A percentile compares a stretch with the other conserved stretches of the same genome.
phyloP scores from a whole-genome alignment of 2,888 invertebrate species.

The Ochropleura leucogaster region DNA sequence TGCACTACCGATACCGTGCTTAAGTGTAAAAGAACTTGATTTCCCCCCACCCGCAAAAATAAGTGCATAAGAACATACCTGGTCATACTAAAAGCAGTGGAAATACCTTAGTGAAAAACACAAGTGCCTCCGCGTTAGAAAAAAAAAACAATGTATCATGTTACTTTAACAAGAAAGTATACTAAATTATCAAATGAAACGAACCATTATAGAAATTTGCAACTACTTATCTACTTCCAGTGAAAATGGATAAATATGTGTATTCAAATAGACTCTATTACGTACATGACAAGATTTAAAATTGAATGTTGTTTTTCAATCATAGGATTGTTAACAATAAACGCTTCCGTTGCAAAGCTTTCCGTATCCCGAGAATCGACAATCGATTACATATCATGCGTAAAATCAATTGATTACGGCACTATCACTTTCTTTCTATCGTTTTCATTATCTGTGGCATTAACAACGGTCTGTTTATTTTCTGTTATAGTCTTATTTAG shows the following conservation, averaged over 20 bases:
- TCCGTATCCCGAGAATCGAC: conserved; percentile 71
- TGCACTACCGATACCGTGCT: no score
- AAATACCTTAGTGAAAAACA: background rate
- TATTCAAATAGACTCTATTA: conserved; percentile 27
- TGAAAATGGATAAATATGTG: conserved; percentile 23
- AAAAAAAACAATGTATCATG: conserved; percentile 17
- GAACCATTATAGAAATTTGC: conserved; percentile 27
- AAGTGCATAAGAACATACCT: no score
- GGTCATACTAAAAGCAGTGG: no score
- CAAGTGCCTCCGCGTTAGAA: background rate
- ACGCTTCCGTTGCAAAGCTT: conserved; percentile 73
- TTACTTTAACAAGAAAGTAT: conserved; percentile 33
- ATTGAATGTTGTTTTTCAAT: conserved; percentile 20
- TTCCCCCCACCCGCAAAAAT: no score
- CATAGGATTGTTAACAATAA: conserved; percentile 59
- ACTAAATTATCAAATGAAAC: conserved; percentile 35
- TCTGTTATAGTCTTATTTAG: conserved; percentile 70
- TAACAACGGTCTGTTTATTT: conserved; percentile 77
- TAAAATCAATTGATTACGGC: conserved; percentile 81
- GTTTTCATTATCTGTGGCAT: conserved; percentile 70
- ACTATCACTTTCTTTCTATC: conserved; percentile 69
- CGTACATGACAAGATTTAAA: conserved; percentile 19
- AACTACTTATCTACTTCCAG: conserved; percentile 32
- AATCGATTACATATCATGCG: conserved; percentile 78
- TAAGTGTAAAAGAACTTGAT: no score